Base-by-base conservation (phyloP, 53 echinoderm and acorn worm species). In the Crossaster papposus region DNA sequence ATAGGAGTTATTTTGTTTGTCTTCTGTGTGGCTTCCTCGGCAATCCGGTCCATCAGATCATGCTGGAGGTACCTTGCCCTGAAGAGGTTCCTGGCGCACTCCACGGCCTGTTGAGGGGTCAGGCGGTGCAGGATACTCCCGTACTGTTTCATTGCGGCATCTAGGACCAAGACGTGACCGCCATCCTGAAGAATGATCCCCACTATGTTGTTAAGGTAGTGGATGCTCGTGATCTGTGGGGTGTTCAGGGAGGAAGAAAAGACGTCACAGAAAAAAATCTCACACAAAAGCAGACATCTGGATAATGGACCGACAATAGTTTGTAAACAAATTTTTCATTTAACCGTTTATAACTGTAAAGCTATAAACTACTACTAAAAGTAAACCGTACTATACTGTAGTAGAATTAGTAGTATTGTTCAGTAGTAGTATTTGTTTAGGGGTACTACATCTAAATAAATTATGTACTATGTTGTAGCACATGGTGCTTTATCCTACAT, bases 51-150 rank as follows among this genome's bases (percentile, higher is more conserved):
- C 86, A 99, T 81, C 55, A 99, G 91, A 36, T 89, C 89, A 18
- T 79, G 64, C 77, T 94, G 96, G 51, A 99, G 92, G 86, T 92
- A 99, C 54, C 90, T 89, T 14, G 93, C 80, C 64, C 79, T 81
- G 83, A 80, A 79, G 23, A 97, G 71, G 81, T 83, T 91, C 72
- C 92, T 80, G 54, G 98, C 92, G 51, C 94, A 93, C 23, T 96
- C 96, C 9, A 96, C 94, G 44, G 98, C 93, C 30, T 93, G 77
- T 35, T 91, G 93, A 15, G 98, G 95, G 20, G 83, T 90, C 80
- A 96, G 78, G 70, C 81, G 91, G 55, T 91, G 90, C 14, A 93
- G 85, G 65, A 93, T 81, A 35, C 82, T 83, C 30, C 58, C 65
- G 89, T 70, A 91, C 34, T 94, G 91, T 88, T 92, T 90, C 92